phyloP scores from a whole-genome alignment of 2,797 vertebrate genomes.

The Anas acuta region DNA sequence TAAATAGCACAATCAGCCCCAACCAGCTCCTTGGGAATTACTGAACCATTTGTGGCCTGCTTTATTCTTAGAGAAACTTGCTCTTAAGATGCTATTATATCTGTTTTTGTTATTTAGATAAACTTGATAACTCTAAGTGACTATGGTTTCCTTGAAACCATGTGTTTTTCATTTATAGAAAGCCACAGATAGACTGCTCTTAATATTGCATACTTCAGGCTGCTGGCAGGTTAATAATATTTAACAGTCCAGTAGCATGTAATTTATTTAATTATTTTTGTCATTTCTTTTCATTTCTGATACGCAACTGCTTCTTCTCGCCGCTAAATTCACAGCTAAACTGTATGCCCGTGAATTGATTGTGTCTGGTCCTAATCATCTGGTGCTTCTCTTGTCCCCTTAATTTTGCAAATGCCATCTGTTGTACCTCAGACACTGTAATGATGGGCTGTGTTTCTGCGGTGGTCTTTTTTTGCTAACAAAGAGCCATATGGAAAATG shows the following conservation, averaged over 20 bases:
- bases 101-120: slow-evolving; percentile 12
- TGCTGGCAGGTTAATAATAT: not conserved
- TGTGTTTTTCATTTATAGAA: not conserved
- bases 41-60: not conserved
- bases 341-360: not conserved
- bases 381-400: not conserved
- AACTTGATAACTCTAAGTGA: not conserved
- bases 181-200: not conserved
- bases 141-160: not conserved
- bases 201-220: not conserved
- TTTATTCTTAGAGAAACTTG: slow-evolving; percentile 1
- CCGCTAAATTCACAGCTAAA: not conserved
- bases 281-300: not conserved
- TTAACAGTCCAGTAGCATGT: not conserved
- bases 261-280: not conserved
- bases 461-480: not conserved
- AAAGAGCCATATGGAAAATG: not conserved
- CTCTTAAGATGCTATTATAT: not conserved
- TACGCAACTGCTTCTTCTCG: not conserved
- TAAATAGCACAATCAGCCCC: slow-evolving; percentile 26
- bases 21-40: slow-evolving; percentile 33
- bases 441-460: not conserved
- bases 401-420: not conserved
- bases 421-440: not conserved
- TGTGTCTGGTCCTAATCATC: not conserved